phyloP scores from a whole-genome alignment of 2,113 vertebrate genomes.

The Microtus richardsoni region DNA sequence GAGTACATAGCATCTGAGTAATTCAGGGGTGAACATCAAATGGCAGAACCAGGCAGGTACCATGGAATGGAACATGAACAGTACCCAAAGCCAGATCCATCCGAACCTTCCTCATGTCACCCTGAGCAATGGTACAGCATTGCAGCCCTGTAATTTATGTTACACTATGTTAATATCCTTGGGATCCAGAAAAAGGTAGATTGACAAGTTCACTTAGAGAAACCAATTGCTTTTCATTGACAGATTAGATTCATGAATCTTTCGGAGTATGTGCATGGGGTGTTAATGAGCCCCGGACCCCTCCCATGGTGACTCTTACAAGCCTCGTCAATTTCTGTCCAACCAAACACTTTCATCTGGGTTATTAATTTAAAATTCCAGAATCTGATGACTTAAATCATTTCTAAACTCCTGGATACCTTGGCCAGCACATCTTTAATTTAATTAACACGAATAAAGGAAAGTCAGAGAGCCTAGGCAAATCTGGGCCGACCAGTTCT shows the following conservation, averaged over 20 bases:
- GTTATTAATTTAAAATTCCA: slow-evolving; percentile 57
- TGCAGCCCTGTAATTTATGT: slow-evolving; percentile 28
- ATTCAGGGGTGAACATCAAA: neutral
- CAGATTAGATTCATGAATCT: slow-evolving; percentile 42
- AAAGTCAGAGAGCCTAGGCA: slow-evolving; percentile 11
- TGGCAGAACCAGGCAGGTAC: neutral
- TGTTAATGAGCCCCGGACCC: neutral
- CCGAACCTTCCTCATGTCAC: neutral
- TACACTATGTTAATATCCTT: slow-evolving; percentile 38
- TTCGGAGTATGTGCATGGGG: neutral
- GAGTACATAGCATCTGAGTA: neutral
- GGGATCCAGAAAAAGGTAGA: slow-evolving; percentile 54
- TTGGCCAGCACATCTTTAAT: slow-evolving; percentile 15
- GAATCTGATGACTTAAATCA: slow-evolving; percentile 34
- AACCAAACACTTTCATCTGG: slow-evolving; percentile 49
- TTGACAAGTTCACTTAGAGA: slow-evolving; percentile 45
- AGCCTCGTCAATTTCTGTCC: slow-evolving; percentile 56
- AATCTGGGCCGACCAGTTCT: neutral
- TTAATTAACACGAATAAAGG: slow-evolving; percentile 52
- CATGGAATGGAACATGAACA: neutral
- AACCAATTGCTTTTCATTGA: slow-evolving; percentile 34
- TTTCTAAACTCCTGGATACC: slow-evolving; percentile 48
- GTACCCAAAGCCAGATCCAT: neutral
- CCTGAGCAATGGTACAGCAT: slow-evolving; percentile 39
- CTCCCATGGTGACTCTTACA: slow-evolving; percentile 33